Base-by-base conservation (phyloP, 2,888 invertebrate species). In the Spilarctia lutea region DNA sequence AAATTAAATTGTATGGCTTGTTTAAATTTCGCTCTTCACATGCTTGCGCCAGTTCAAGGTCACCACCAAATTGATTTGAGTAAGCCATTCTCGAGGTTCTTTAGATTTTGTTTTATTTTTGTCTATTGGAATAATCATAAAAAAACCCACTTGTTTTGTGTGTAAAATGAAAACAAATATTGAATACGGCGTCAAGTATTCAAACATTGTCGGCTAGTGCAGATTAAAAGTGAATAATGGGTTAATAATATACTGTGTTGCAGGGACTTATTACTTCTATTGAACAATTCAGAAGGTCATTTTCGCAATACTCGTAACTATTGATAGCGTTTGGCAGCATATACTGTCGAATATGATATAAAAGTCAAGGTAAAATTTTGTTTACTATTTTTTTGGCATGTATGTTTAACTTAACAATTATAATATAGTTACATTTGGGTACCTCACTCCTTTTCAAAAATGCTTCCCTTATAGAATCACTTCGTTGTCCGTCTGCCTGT, bases 301-400 rank as follows among this genome's bases (percentile, higher is more conserved):
- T 74, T 75, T 75, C n/a, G 69, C 39, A 70, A 75, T 75, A 42
- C 56, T 24, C 45, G 65, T 56, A 73, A 69, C 20, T 52, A 72
- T 66, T 27, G 69, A 69, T 79, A 78, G 83, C 68, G 56, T 73
- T 66, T 77, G 27, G 65, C 35, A 7, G 24, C 24, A 52, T n/a
- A 33, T 33, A 48, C 52, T 52, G 56, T 68, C 10, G 56, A 72
- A 35, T 67, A 3, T 63, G 48, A 66, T 66, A 63, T 67, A 83
- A 80, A 79, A 74, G 76, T 82, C 80, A 80, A 84, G 82, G 84
- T 71, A 35, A 84, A n/a, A n/a, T n/a, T n/a, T n/a, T n/a, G n/a
- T n/a, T n/a, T n/a, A n/a, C n/a, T n/a, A n/a, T n/a, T n/a, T n/a
- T n/a, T n/a, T n/a, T n/a, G n/a, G n/a, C n/a, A n/a, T n/a, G n/a